Evolutionary conservation across 2,797 vertebrate genomes (phyloP).

Genomic region (Sebastes miniatus): DNA sequence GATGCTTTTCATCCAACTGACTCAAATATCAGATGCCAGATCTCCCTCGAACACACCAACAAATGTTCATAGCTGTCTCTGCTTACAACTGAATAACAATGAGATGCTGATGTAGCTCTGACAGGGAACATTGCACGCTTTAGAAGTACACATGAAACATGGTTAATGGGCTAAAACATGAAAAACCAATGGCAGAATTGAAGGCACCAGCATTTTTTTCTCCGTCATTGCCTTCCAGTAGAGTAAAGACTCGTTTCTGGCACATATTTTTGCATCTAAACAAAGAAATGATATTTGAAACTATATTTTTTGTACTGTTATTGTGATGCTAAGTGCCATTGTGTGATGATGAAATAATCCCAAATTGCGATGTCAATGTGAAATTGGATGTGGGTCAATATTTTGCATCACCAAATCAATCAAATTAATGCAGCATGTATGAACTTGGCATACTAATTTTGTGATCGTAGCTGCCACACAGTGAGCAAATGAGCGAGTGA

Average conservation of each 20-base stretch:
- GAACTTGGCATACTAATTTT: slow-evolving; percentile 1
- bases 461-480: not conserved
- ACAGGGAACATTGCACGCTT: not conserved
- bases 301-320: not conserved
- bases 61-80: slow-evolving; percentile 18
- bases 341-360: not conserved
- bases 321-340: not conserved
- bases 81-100: slow-evolving; percentile 28
- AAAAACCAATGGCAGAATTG: slow-evolving; percentile 1
- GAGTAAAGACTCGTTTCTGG: not conserved
- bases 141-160: not conserved
- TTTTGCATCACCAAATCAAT: not conserved
- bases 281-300: not conserved
- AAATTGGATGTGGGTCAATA: slow-evolving; percentile 6
- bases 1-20: slow-evolving; percentile 12
- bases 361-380: not conserved
- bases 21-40: slow-evolving; percentile 21
- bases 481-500: not conserved
- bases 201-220: not conserved
- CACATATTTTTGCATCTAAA: not conserved
- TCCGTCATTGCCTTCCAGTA: not conserved
- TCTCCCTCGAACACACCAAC: slow-evolving; percentile 15
- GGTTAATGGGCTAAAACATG: slow-evolving; percentile 16
- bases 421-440: not conserved
- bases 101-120: slow-evolving; percentile 31